phyloP scores from a whole-genome alignment of 2,113 vertebrate genomes.

The Scortum barcoo region DNA sequence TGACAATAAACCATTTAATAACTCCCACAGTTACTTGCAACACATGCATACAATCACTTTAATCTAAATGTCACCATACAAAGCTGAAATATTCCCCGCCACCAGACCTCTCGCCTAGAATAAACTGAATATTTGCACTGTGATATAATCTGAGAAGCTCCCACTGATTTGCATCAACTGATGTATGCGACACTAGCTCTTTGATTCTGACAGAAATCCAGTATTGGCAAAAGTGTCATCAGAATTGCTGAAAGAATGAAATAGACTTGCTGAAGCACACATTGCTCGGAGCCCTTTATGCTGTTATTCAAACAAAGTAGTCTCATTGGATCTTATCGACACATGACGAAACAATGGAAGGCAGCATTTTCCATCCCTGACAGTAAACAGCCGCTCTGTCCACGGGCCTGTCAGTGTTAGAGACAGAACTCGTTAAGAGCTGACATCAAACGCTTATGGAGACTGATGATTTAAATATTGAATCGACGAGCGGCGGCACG shows the following conservation, averaged over 20 bases:
- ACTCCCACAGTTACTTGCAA: constrained; percentile 11
- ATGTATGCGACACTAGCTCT: constrained; percentile 43
- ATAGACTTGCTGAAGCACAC: constrained; percentile 63
- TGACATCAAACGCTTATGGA: constrained; percentile 78
- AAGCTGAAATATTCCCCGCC: constrained; percentile 17
- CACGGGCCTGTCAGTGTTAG: constrained; percentile 72
- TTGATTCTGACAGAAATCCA: constrained; percentile 69
- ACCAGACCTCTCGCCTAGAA: constrained; percentile 35
- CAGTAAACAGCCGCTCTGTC: constrained; percentile 76
- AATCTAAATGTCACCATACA: constrained; percentile 29
- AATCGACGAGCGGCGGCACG: constrained; percentile 63
- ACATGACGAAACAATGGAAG: constrained; percentile 66
- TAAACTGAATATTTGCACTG: constrained; percentile 56
- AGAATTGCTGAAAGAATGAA: constrained; percentile 71
- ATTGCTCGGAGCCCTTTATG: constrained; percentile 48
- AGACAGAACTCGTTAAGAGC: constrained; percentile 77
- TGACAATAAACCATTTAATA: constrained; percentile 22
- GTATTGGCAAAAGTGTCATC: constrained; percentile 75
- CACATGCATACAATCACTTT: constrained; percentile 6
- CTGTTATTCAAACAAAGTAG: constrained; percentile 70
- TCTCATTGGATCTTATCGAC: constrained; percentile 72
- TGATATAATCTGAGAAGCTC: constrained; percentile 53
- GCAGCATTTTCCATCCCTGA: constrained; percentile 69
- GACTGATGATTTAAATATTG: constrained; percentile 82
- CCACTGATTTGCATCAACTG: constrained; percentile 57